phyloP scores from a whole-genome alignment of 2,797 vertebrate species.

The Mus spretus region DNA sequence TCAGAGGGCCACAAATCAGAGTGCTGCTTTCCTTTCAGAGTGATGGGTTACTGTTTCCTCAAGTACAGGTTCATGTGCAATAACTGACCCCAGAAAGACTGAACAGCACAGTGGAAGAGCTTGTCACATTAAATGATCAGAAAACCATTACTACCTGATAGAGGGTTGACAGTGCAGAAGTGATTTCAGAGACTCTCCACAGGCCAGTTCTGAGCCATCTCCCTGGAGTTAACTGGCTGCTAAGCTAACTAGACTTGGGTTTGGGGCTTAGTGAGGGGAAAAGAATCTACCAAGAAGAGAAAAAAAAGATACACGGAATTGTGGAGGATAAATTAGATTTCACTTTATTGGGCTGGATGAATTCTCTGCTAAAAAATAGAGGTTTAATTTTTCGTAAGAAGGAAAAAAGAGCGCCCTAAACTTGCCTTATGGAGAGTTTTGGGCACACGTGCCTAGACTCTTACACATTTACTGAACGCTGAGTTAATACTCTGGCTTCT shows the following conservation, averaged over 20 bases:
- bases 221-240: neutral
- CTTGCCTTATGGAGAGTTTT: neutral
- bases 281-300: neutral
- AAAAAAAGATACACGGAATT: constrained; percentile 32
- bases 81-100: constrained; percentile 72
- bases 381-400: neutral
- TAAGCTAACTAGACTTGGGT: neutral
- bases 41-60: constrained; percentile 70
- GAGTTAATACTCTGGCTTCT: neutral
- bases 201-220: neutral
- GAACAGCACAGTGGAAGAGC: constrained; percentile 35
- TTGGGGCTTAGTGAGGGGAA: neutral
- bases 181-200: neutral
- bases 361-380: constrained; percentile 59
- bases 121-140: constrained; percentile 74
- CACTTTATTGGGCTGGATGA: constrained; percentile 44
- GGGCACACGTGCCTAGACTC: neutral
- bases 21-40: constrained; percentile 57
- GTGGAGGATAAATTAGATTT: constrained; percentile 61
- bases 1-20: constrained; percentile 53
- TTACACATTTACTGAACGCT: neutral
- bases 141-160: constrained; percentile 68
- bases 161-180: constrained; percentile 55
- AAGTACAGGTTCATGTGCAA: constrained; percentile 71
- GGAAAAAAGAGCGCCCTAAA: neutral